Conservation (phyloP, 2,113 vertebrate genomes). For the Lophura nycthemera region DNA sequence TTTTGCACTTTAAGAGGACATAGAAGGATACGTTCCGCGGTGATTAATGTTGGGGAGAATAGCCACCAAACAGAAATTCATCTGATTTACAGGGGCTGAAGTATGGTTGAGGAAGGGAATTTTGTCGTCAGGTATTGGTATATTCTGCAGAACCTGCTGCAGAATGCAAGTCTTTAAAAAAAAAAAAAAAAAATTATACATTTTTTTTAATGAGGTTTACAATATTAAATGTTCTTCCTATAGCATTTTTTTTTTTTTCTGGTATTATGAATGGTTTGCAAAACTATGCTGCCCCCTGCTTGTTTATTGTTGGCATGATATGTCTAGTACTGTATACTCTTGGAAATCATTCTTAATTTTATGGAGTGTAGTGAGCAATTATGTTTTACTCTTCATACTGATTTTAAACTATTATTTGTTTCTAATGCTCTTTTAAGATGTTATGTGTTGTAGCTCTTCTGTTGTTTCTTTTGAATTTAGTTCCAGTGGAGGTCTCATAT, state of each 20-base stretch:
- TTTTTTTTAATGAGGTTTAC: not conserved
- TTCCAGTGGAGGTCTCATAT: not conserved
- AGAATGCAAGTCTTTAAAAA: not conserved
- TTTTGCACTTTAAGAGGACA: not conserved
- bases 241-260: not conserved
- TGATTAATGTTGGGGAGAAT: not conserved
- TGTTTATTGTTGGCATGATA: not conserved
- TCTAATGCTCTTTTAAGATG: not conserved
- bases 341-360: not conserved
- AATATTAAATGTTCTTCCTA: not conserved
- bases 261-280: not conserved
- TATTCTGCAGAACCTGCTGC: not conserved
- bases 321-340: not conserved
- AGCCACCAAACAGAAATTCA: not conserved
- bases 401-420: not conserved
- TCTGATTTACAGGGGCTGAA: not conserved
- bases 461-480: not conserved
- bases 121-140: not conserved
- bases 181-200: not conserved
- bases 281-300: slow-evolving; percentile 75
- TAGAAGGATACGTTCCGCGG: not conserved
- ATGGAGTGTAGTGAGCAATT: not conserved
- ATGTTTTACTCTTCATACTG: rapidly evolving
- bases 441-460: not conserved
- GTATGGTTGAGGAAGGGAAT: not conserved